Base-by-base conservation (phyloP, 1,140 invertebrate genomes). In the Pogonomyrmex californicus region DNA sequence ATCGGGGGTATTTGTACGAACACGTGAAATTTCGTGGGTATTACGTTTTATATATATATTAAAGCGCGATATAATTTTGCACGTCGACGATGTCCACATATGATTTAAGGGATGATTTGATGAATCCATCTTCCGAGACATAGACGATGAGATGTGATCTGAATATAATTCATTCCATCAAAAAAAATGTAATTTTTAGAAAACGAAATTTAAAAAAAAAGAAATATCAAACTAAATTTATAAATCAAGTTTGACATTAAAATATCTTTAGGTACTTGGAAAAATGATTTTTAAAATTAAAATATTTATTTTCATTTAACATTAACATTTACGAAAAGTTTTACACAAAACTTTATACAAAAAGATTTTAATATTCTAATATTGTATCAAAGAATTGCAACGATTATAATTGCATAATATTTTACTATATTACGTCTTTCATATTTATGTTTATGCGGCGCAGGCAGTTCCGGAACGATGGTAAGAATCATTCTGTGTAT, bases 361-460 rank as follows among this genome's bases (percentile, higher is more conserved):
- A 23, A 23, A 23, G 23, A 23, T 23, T 23, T 23, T 23, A 23
- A 54, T 73, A 54, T 38, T 66, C 41, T 23, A 23, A 47, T 56
- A 7, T 62, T 33, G 9, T n/a, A 14, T 14, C 51, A 4, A 23
- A 56, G 3, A 44, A 30, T 49, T 49, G 33, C 33, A 36, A 4
- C 4, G 9, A 71, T 4, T 36, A 36, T 56, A 54, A 38, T 3
- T 38, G 30, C 14, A 76, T n/a, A 60, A 14, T 44, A 65, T 23
- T 41, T 30, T 17, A 30, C 44, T 70, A 10, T 36, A 81, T 36
- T 47, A 44, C 10, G 66, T 70, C n/a, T 36, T 71, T 71, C 30
- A 4, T 38, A 23, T 82, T 71, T 62, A 4, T 83, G 79, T 85
- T 75, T 12, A 85, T 63, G 82, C 82, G 33, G 58, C 75, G 23